Conservation (phyloP, 2,797 vertebrate genomes). For the Thamnophis elegans region DNA sequence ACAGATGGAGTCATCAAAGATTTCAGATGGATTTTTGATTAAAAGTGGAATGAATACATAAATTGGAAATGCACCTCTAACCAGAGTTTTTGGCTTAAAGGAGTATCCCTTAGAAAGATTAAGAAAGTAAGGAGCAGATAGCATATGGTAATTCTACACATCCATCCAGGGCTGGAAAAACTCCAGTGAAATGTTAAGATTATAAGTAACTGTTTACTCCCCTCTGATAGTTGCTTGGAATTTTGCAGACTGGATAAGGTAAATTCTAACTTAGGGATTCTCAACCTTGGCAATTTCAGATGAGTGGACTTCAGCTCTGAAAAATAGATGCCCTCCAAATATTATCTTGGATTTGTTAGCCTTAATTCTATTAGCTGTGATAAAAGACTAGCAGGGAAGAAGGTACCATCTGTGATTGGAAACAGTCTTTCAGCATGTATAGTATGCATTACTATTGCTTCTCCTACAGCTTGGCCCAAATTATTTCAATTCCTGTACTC, state of each 20-base stretch:
- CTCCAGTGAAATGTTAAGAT: background rate
- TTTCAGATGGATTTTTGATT: slow-evolving; percentile 3
- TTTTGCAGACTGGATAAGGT: background rate
- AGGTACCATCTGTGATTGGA: background rate
- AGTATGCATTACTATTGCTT: background rate
- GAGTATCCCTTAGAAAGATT: background rate
- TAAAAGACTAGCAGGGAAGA: background rate
- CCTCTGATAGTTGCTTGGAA: background rate
- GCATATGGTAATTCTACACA: background rate
- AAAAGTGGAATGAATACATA: background rate
- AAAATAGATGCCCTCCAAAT: background rate
- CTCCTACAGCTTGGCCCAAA: background rate
- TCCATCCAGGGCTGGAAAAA: background rate
- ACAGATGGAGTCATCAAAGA: slow-evolving; percentile 2
- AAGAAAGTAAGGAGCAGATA: background rate
- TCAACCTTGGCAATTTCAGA: too few species aligned
- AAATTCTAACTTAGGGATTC: too few species aligned
- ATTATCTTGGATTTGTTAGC: background rate
- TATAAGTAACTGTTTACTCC: background rate
- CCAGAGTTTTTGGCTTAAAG: background rate
- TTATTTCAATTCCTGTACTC: background rate
- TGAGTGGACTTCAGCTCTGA: too few species aligned
- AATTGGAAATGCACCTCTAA: background rate
- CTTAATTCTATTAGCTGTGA: background rate
- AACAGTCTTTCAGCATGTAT: background rate